Conservation (phyloP, 2,113 vertebrate genomes). For the Lepus europaeus region DNA sequence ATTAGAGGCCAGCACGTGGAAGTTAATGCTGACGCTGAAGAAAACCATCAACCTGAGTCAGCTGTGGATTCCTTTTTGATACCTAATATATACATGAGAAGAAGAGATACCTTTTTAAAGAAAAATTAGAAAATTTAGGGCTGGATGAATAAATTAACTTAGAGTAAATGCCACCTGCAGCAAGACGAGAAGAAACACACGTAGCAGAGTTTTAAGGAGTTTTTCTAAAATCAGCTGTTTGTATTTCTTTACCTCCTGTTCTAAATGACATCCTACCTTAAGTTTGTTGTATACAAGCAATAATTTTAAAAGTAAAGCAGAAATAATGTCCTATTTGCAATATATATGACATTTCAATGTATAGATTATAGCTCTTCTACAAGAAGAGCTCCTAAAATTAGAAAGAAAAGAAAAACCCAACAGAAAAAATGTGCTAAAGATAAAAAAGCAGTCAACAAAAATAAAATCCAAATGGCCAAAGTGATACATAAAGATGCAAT, state of each 20-base stretch:
- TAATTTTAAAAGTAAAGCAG: slow-evolving; percentile 11
- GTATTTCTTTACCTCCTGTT: slow-evolving; percentile 50
- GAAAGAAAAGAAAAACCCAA: background rate
- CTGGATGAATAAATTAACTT: background rate
- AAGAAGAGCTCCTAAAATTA: background rate
- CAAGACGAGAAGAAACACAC: too few species aligned
- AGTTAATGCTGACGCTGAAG: slow-evolving; percentile 14
- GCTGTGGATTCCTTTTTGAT: slow-evolving; percentile 22
- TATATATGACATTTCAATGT: background rate
- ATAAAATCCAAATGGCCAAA: background rate
- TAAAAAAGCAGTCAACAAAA: background rate
- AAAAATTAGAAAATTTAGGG: background rate
- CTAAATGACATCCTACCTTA: background rate
- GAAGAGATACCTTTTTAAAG: background rate
- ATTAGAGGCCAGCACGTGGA: background rate
- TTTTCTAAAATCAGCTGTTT: background rate
- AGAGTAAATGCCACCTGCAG: too few species aligned
- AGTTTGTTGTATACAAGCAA: background rate
- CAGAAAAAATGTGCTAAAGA: background rate
- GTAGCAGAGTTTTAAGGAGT: too few species aligned
- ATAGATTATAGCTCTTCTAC: background rate
- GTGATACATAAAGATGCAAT: background rate
- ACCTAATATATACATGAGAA: background rate
- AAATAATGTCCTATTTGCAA: background rate
- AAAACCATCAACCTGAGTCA: background rate